phyloP scores from a whole-genome alignment of 1,140 invertebrate genomes.

The Drosophila trapezifrons region DNA sequence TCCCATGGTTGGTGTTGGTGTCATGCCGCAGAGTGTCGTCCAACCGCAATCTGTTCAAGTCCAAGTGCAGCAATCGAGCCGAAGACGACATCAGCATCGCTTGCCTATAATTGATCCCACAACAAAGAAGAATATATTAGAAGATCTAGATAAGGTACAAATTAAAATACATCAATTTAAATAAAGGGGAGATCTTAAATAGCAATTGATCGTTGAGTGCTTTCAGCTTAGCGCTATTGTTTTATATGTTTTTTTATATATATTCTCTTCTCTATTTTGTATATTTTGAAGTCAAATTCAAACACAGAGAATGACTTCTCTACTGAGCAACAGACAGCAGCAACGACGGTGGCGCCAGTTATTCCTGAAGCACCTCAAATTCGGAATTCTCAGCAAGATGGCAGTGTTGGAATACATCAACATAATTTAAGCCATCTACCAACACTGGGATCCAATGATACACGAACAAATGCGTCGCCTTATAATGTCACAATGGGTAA shows the following conservation, averaged over 20 bases:
- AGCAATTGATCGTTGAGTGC: too few relatives aligned
- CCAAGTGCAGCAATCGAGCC: constrained; percentile 44
- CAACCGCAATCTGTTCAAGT: constrained; percentile 49
- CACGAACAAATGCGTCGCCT: constrained; percentile 20
- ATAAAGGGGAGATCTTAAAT: too few relatives aligned
- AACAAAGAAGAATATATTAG: constrained; percentile 79
- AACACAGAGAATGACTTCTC: constrained; percentile 58
- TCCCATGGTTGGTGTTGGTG: constrained; percentile 63
- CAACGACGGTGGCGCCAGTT: constrained; percentile 11
- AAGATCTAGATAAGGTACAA: constrained; percentile 66
- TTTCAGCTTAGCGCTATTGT: too few relatives aligned
- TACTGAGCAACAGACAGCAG: constrained; percentile 30
- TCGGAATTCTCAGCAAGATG: constrained; percentile 42
- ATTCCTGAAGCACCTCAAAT: constrained; percentile 38
- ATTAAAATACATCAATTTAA: too few relatives aligned
- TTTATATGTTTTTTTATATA: too few relatives aligned
- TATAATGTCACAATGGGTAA: constrained; percentile 27
- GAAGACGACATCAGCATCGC: constrained; percentile 69
- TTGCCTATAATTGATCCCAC: constrained; percentile 75
- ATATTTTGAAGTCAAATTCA: constrained; percentile 42
- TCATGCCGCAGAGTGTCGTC: constrained; percentile 56
- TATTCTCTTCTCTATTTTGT: not conserved
- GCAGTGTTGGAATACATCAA: constrained; percentile 11
- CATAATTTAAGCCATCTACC: constrained; percentile 23
- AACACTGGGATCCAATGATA: constrained; percentile 35